Evolutionary conservation across 2,888 invertebrate genomes (phyloP), one percentile per base, ranked within the genome.

Genomic region (Lottia gigantea): DNA sequence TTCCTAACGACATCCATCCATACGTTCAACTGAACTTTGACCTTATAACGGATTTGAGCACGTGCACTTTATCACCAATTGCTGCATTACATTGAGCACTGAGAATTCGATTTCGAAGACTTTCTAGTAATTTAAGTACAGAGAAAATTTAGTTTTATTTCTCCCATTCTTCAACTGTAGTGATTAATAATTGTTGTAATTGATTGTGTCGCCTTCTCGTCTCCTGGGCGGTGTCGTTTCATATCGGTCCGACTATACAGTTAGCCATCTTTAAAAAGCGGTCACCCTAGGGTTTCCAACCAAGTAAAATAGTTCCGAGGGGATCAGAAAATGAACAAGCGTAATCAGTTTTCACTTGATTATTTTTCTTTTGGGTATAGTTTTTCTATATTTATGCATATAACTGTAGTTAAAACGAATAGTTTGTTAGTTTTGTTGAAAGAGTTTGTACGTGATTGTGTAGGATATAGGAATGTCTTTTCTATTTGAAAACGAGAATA

Each of bases 371-470:
- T 49, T 62, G 67, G 64, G 71, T 67, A 63, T 64, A 64, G 67
- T 55, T 69, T 69, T 69, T 69, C 69, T 69, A 69, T 64, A 61
- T 12, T 69, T 64, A 69, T 69, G 69, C 69, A 69, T 69, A 69
- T 69, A 69, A 64, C 63, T 64, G 19, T 64, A 25, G 64, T 69
- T 55, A 55, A 55, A 55, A 31, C 31, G 31, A 31, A 31, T 31
- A 31, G 31, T 31, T 31, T 31, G 3, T 31, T 31, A 31, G 31
- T 31, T 31, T 31, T 31, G 31, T 31, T 6, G 31, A 31, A 31
- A 31, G 31, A 31, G 31, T 31, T 31, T 31, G 31, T 31, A 31
- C 31, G 31, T 31, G 31, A 31, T 31, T 31, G 31, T 31, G 31
- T 31, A 31, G 31, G 31, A 31, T 31, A 31, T 31, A 31, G 31